These are phyloP conservation scores for Pelodytes ibericus DNA, from an alignment of 2,797 vertebrate genomes.

Conservation along the genomic window DNA sequence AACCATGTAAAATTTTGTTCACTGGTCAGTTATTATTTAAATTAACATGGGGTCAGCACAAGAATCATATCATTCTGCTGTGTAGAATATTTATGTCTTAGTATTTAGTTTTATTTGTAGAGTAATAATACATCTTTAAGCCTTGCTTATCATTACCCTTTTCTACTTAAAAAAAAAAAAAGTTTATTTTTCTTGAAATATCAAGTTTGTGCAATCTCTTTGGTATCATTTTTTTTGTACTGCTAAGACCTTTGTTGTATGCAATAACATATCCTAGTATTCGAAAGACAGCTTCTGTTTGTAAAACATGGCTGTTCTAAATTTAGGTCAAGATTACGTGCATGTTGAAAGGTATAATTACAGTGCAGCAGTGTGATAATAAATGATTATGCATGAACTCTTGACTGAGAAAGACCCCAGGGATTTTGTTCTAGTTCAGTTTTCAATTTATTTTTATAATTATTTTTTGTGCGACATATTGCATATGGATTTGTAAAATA, in stretches of 20 bases:
- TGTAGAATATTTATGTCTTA: background rate
- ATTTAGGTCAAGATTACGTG: slow-evolving; percentile 51
- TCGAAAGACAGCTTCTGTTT: slow-evolving; percentile 54
- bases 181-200: slow-evolving; percentile 30
- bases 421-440: slow-evolving; percentile 43
- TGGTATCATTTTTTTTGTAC: slow-evolving; percentile 45
- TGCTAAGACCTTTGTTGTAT: slow-evolving; percentile 45
- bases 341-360: slow-evolving; percentile 58
- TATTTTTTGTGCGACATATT: slow-evolving; percentile 45
- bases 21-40: background rate
- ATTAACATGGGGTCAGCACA: background rate
- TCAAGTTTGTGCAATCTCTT: slow-evolving; percentile 33
- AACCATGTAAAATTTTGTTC: background rate
- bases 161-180: slow-evolving; percentile 11
- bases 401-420: slow-evolving; percentile 55
- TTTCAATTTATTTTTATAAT: slow-evolving; percentile 20
- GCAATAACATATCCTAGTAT: slow-evolving; percentile 46
- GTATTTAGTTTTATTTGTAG: background rate
- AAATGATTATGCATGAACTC: slow-evolving; percentile 54
- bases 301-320: slow-evolving; percentile 48
- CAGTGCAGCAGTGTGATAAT: slow-evolving; percentile 52
- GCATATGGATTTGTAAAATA: slow-evolving; percentile 21
- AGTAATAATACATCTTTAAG: background rate
- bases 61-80: background rate
- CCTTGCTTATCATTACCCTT: background rate